Base-by-base conservation (phyloP, 2,888 invertebrate genomes). In the Ryuthela nishihirai region DNA sequence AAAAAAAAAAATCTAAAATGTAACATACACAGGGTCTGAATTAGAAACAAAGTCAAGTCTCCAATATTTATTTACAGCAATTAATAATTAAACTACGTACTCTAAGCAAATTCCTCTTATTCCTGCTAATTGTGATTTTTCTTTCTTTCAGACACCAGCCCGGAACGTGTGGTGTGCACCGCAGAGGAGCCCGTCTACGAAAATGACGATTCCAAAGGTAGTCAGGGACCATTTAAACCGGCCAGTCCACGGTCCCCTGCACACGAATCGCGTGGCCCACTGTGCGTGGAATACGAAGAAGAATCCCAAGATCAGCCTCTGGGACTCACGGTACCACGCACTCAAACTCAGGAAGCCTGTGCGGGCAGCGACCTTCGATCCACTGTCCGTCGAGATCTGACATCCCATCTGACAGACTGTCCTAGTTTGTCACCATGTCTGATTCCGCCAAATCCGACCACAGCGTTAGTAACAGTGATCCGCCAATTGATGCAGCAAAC, bases 121-220 rank as follows among this genome's bases (percentile, higher is more conserved):
- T n/a, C n/a, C n/a, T n/a, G n/a, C n/a, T n/a, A n/a, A n/a, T n/a
- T n/a, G n/a, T n/a, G 10, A 4, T 32, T 38, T 35, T 20, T 42
- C 23, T 56, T 21, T 23, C 10, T 52, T 58, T 21, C 62, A 67
- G 67, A 67, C 35, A 48, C 34, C 39, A 67, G 67, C 40, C 65
- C 67, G 1, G 65, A 66, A 42, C 47, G 62, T 6, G 47, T 59
- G n/a, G 65, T 67, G n/a, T 60, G 54, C 10, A 67, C 65, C 4
- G 65, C 67, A 2, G 65, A 67, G 34, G 59, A 54, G 12, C 25
- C 46, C 21, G 25, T 38, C 3, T 20, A 41, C 25, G 35, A 26
- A 29, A 21, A 29, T 15, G n/a, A 44, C 9, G 44, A 45, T 20
- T 39, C 47, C n/a, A 50, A 44, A 38, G 60, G 47, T 29, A 42